phyloP scores from a whole-genome alignment of 2,888 invertebrate species.

The Sepioteuthis lessoniana region DNA sequence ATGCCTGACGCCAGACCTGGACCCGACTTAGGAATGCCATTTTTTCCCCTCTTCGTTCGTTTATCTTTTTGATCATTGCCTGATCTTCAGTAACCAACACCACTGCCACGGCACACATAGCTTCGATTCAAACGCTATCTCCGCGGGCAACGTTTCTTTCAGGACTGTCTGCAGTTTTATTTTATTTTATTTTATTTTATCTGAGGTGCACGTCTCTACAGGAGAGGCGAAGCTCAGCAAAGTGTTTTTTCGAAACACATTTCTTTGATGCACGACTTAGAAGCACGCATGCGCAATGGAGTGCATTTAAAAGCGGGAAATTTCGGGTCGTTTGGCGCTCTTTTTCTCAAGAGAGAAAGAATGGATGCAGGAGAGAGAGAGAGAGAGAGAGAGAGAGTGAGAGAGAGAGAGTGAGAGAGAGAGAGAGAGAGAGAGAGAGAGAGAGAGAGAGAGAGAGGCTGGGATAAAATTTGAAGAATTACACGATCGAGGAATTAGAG shows the following conservation, averaged over 20 bases:
- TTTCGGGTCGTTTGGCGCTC: background rate
- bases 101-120: background rate
- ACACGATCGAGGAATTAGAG: too few species aligned
- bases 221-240: background rate
- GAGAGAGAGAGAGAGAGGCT: too few species aligned
- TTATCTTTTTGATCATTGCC: too few species aligned
- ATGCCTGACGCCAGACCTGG: background rate
- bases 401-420: background rate
- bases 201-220: background rate
- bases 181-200: background rate
- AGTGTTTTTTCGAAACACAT: background rate
- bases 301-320: background rate
- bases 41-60: background rate
- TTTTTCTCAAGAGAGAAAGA: background rate
- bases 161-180: background rate
- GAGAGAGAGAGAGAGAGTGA: background rate
- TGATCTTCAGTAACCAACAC: too few species aligned
- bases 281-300: background rate
- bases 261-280: background rate
- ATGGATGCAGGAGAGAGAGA: background rate
- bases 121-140: background rate
- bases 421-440: too few species aligned
- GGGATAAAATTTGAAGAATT: too few species aligned
- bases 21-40: background rate
- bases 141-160: background rate